Evolutionary conservation across 2,888 invertebrate species (phyloP).

Genomic region (Brenthis daphne): DNA sequence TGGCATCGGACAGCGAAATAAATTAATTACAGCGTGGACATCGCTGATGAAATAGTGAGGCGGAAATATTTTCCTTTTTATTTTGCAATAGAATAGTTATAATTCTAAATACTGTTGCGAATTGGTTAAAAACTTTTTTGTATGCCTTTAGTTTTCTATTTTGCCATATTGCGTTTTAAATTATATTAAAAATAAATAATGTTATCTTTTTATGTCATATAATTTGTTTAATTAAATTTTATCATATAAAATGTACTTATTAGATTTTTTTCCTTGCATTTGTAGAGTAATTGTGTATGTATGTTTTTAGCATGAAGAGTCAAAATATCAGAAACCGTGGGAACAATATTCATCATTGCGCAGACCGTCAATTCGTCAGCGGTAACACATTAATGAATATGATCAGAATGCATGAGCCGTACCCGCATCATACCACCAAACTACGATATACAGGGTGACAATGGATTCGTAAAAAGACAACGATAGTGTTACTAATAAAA

Average conservation of each 20-base stretch:
- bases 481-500: too few species aligned
- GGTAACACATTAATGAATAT: conserved; percentile 30
- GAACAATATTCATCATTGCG: conserved; percentile 8
- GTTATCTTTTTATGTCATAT: too few species aligned
- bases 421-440: conserved; percentile 10
- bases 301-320: not conserved
- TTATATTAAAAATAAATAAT: too few species aligned
- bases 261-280: too few species aligned
- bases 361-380: conserved; percentile 18
- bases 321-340: not conserved
- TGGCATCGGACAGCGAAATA: conserved; percentile 45
- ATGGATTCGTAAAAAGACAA: not conserved
- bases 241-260: too few species aligned
- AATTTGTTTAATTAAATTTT: too few species aligned
- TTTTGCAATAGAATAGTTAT: conserved; percentile 11
- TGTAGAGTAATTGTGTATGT: too few species aligned
- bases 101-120: not conserved
- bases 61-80: conserved; percentile 18
- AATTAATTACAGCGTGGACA: conserved; percentile 47
- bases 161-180: not conserved
- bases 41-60: conserved; percentile 39
- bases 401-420: conserved; percentile 30
- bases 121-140: too few species aligned
- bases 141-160: too few species aligned
- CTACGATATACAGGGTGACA: conserved; percentile 5